Evolutionary conservation across 2,113 vertebrate genomes (phyloP), one percentile per base, ranked within the genome.

Genomic region (Amblyornis subalaris): DNA sequence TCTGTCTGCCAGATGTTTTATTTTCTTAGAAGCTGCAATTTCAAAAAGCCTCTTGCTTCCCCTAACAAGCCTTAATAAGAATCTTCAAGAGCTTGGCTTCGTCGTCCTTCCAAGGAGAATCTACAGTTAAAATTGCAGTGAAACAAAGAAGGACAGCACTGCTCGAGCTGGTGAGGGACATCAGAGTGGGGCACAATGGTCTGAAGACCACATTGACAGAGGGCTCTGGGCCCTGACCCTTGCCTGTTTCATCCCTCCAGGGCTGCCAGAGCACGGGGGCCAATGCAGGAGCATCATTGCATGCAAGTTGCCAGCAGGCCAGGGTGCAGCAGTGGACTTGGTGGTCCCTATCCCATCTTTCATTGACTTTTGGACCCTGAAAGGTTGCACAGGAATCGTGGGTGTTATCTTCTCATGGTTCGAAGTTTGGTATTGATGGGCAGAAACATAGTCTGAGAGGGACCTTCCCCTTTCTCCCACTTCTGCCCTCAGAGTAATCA

Each of bases 1-100:
- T 91, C 92, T 95, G 95, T 12, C 76, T 54, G 73, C 90, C 94
- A 96, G 93, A 96, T 96, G 95, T 55, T 53, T 65, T 90, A 65
- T 51, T 15, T 51, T 25, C 53, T 71, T 64, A 86, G 61, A 93
- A 93, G 28, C 45, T 75, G 23, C 71, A 21, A 67, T 64, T 81
- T 86, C 10, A 48, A 82, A 89, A 92, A 80, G n/a, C n/a, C 73
- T 78, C 73, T 69, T 44, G 53, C 61, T 72, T 82, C 61, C 22
- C 47, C 40, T 78, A 66, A 73, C 28, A 51, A 94, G 20, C 50
- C 29, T 85, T 53, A 85, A 53, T 61, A 67, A 57, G 53, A 67
- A 89, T 48, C 79, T 81, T 76, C 51, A 82, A 73, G 88, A 73
- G 55, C 18, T 79, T 31, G 33, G 23, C 40, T 66, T 58, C 40